These are phyloP conservation scores for Polyommatus iphigenia DNA, from an alignment of 2,888 invertebrate genomes.

Conservation along the genomic window DNA sequence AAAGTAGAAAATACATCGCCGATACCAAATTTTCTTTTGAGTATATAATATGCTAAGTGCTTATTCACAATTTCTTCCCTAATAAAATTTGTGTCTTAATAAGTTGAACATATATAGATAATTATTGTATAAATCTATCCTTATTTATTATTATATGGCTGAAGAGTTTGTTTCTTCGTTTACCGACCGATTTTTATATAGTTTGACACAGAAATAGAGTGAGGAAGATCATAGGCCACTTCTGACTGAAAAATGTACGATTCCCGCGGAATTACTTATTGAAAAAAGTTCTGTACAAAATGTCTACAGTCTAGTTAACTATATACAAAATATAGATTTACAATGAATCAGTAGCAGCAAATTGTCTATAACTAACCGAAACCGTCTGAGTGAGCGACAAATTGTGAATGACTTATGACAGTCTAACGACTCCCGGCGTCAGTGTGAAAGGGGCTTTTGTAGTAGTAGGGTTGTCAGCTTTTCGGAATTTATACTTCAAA, in stretches of 20 bases:
- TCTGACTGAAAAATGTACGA: not conserved
- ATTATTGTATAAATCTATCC: no score
- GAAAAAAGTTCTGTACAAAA: not conserved
- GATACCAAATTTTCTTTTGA: not conserved
- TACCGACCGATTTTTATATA: no score
- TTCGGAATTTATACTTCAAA: not conserved
- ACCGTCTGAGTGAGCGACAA: conserved; percentile 23
- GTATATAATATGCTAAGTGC: not conserved
- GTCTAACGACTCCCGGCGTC: conserved; percentile 21
- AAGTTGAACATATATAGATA: no score
- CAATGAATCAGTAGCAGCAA: not conserved
- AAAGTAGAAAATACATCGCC: not conserved
- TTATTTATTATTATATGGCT: no score
- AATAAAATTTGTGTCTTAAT: not conserved
- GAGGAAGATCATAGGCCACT: no score
- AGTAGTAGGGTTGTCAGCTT: not conserved
- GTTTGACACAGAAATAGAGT: no score
- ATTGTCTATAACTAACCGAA: not conserved
- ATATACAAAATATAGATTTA: not conserved
- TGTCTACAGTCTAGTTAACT: not conserved
- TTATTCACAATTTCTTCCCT: not conserved
- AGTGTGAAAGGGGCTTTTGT: conserved; percentile 3
- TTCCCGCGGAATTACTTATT: not conserved
- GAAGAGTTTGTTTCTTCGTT: no score
- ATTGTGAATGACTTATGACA: conserved; percentile 24